Evolutionary conservation across 2,797 vertebrate species (phyloP).

Genomic region (Neosilurus hyrtlii): DNA sequence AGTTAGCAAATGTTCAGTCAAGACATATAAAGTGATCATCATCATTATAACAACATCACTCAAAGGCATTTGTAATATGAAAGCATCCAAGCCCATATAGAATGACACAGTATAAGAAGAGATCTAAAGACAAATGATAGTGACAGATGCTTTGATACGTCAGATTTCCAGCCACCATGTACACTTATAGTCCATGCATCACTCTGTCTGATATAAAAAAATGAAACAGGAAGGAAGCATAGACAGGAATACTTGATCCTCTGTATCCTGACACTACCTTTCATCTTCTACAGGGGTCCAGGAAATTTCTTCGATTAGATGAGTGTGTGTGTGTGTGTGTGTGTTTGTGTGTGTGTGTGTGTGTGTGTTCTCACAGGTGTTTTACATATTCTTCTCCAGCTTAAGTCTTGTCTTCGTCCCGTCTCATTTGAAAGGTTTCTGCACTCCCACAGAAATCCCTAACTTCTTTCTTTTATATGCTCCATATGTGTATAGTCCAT

Average conservation of each 20-base stretch:
- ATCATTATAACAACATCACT: slow-evolving; percentile 1
- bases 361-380: slow-evolving; percentile 22
- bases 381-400: slow-evolving; percentile 4
- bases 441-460: slow-evolving; percentile 1
- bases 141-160: slow-evolving; percentile 22
- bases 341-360: neutral
- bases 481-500: slow-evolving; percentile 24
- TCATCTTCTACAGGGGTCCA: slow-evolving; percentile 33
- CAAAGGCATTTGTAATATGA: slow-evolving; percentile 1
- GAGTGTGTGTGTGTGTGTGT: slow-evolving; percentile 9
- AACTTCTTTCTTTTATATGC: neutral
- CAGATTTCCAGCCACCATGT: neutral
- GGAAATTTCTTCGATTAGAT: slow-evolving; percentile 21
- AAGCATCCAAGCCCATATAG: neutral
- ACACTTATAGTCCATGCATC: slow-evolving; percentile 4
- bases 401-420: slow-evolving; percentile 18
- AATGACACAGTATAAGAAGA: neutral
- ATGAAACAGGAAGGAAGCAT: slow-evolving; percentile 32
- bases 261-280: slow-evolving; percentile 33
- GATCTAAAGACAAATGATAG: neutral
- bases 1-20: slow-evolving; percentile 13
- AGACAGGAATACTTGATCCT: slow-evolving; percentile 39
- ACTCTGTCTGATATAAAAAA: slow-evolving; percentile 27
- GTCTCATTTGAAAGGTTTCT: slow-evolving; percentile 12
- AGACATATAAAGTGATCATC: slow-evolving; percentile 12